Conservation (phyloP, 2,888 invertebrate species). For the Agrochola circellaris region DNA sequence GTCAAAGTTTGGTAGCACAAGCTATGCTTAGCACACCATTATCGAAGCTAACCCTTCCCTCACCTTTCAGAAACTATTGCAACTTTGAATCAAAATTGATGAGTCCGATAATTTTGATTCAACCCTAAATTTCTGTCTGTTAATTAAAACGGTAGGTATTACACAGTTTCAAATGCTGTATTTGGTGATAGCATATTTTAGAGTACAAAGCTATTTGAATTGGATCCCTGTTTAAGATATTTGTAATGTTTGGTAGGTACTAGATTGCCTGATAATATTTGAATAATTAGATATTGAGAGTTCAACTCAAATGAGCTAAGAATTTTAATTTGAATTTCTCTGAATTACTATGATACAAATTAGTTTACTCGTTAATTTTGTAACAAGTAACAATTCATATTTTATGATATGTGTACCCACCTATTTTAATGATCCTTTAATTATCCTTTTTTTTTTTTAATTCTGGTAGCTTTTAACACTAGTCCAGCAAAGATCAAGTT, state of each 20-base stretch:
- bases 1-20: background rate
- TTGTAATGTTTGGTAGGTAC: background rate
- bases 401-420: background rate
- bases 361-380: background rate
- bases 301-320: background rate
- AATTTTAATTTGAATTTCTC: background rate
- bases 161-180: background rate
- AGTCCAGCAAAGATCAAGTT: too few species aligned
- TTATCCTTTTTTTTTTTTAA: background rate
- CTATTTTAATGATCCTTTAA: background rate
- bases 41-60: slow-evolving; percentile 12
- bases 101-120: slow-evolving; percentile 19
- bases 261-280: background rate
- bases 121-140: background rate
- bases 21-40: slow-evolving; percentile 13
- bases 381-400: background rate
- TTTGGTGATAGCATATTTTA: background rate
- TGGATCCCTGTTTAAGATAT: background rate
- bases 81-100: slow-evolving; percentile 41
- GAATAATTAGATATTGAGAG: background rate
- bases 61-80: slow-evolving; percentile 26
- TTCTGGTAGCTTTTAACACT: background rate
- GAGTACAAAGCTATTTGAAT: slow-evolving; percentile 1
- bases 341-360: background rate
- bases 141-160: slow-evolving; percentile 15